phyloP scores from a whole-genome alignment of 2,888 invertebrate genomes.

The Eupithecia vulgata region DNA sequence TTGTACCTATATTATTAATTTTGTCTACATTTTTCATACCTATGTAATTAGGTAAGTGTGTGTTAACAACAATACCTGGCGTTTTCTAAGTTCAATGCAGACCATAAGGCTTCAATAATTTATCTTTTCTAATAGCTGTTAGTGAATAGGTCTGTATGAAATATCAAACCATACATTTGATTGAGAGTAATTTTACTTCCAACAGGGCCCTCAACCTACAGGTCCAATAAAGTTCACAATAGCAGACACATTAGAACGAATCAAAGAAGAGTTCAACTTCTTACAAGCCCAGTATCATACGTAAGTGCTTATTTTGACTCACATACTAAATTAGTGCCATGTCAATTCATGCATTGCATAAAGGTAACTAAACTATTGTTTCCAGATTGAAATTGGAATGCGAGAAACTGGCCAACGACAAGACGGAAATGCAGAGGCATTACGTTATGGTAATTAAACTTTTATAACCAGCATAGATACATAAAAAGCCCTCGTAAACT shows the following conservation, averaged over 20 bases:
- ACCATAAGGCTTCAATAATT: neutral
- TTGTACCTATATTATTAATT: constrained; percentile 51
- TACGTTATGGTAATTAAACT: constrained; percentile 95
- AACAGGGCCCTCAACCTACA: constrained; percentile 92
- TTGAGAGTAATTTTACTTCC: neutral
- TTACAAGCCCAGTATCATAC: constrained; percentile 97
- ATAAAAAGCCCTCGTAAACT: constrained; percentile 46
- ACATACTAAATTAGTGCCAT: constrained; percentile 12
- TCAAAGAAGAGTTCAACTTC: constrained; percentile 98
- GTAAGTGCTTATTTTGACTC: constrained; percentile 84
- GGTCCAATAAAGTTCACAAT: constrained; percentile 97
- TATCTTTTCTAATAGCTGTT: constrained; percentile 31
- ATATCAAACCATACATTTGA: constrained; percentile 32
- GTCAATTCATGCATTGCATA: constrained; percentile 11
- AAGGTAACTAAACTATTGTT: constrained; percentile 45
- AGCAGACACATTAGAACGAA: constrained; percentile 95
- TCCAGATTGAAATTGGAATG: constrained; percentile 97
- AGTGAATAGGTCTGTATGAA: neutral
- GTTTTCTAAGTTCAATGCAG: neutral
- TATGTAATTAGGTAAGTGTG: neutral
- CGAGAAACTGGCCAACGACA: constrained; percentile 98
- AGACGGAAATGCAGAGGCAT: constrained; percentile 99
- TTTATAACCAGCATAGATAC: constrained; percentile 44
- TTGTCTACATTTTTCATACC: neutral
- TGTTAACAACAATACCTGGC: neutral